phyloP scores from a whole-genome alignment of 2,113 vertebrate genomes.

The Gymnorhina tibicen region DNA sequence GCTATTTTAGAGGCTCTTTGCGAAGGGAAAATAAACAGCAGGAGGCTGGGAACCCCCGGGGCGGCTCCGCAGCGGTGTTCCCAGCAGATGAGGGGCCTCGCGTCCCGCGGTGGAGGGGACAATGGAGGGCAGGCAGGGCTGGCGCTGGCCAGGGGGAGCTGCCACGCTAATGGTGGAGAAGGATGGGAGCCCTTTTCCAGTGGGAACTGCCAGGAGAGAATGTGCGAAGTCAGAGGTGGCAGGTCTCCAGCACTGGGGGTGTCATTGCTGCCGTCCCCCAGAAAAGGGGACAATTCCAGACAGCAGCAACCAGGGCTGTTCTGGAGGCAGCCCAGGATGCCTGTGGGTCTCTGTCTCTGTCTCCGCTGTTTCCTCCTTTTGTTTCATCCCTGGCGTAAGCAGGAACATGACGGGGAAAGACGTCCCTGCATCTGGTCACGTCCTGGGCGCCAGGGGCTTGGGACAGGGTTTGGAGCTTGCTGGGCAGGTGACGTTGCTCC shows the following conservation, averaged over 20 bases:
- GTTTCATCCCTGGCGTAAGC: background rate
- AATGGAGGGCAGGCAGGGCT: background rate
- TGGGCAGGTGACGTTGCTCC: background rate
- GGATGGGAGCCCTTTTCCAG: background rate
- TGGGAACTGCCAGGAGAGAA: background rate
- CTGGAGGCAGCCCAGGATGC: background rate
- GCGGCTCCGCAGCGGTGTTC: background rate
- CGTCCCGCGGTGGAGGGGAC: background rate
- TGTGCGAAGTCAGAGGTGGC: background rate
- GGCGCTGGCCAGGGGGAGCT: background rate
- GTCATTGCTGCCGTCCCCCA: background rate
- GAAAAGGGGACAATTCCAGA: background rate
- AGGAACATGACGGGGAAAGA: background rate
- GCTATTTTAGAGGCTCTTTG: conserved; percentile 51
- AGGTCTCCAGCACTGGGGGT: background rate
- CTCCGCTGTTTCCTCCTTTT: conserved; percentile 47
- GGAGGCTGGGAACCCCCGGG: conserved; percentile 2
- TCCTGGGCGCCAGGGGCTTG: background rate
- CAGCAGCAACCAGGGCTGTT: background rate
- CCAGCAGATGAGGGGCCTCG: background rate
- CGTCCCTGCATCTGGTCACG: background rate
- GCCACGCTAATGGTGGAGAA: background rate
- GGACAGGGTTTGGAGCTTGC: background rate
- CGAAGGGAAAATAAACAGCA: conserved; percentile 55
- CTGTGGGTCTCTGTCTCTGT: background rate